Evolutionary conservation across 2,797 vertebrate species (phyloP).

Genomic region (Vultur gryphus): DNA sequence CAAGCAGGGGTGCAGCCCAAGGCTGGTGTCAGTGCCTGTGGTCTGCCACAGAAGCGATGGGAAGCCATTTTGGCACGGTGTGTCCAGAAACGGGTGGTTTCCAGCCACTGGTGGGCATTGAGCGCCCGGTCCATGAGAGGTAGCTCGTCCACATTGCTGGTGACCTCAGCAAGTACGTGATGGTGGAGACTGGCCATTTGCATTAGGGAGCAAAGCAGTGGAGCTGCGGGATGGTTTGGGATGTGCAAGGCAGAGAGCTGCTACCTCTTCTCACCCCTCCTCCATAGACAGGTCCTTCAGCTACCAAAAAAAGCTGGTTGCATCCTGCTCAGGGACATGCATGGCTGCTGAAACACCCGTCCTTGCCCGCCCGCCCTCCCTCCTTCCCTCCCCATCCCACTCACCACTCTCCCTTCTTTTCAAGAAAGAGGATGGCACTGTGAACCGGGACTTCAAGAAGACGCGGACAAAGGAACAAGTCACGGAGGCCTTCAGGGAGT

Average conservation of each 20-base stretch:
- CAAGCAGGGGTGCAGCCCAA: neutral
- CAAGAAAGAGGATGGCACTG: constrained; percentile 94
- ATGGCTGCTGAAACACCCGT: neutral
- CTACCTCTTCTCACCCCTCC: neutral
- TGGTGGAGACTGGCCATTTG: neutral
- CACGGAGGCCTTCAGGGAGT: constrained; percentile 86
- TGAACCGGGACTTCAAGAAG: constrained; percentile 98
- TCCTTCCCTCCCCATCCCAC: neutral
- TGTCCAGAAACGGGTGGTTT: neutral
- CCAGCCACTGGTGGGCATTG: neutral
- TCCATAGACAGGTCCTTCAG: neutral
- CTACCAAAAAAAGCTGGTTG: neutral
- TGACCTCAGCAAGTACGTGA: neutral
- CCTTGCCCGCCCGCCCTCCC: neutral
- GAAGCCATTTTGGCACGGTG: neutral
- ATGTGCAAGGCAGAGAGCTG: neutral
- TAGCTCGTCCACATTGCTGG: neutral
- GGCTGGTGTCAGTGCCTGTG: neutral
- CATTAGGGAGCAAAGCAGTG: fast-evolving
- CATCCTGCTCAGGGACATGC: neutral
- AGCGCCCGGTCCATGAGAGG: neutral
- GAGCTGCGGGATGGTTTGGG: neutral
- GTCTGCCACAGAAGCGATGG: neutral
- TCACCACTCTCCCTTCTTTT: neutral
- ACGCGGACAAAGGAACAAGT: constrained; percentile 93